phyloP scores from a whole-genome alignment of 2,797 vertebrate species.

The Channa striata region DNA sequence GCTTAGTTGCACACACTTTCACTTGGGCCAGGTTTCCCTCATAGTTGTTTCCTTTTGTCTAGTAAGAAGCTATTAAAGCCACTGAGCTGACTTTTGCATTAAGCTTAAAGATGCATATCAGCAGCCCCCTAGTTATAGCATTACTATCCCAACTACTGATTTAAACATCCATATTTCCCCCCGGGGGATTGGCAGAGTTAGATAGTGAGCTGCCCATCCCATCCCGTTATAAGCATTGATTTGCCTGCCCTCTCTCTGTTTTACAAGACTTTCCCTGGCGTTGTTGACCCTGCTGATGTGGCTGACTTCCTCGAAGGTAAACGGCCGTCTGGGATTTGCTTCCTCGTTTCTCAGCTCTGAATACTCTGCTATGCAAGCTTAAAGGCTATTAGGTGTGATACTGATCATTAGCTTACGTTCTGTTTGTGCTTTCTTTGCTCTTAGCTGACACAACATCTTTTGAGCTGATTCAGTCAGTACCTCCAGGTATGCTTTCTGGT shows the following conservation, averaged over 20 bases:
- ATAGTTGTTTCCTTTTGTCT: background rate
- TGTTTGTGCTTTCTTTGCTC: constrained; percentile 72
- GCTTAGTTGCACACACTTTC: background rate
- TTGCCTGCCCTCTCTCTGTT: constrained; percentile 64
- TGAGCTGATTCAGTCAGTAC: constrained; percentile 94
- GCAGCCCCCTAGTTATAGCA: constrained; percentile 19
- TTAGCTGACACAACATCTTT: constrained; percentile 93
- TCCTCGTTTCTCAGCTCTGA: constrained; percentile 67
- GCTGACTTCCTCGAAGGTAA: constrained; percentile 92
- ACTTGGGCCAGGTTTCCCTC: background rate
- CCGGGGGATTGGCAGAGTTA: constrained; percentile 19
- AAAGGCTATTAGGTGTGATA: constrained; percentile 68
- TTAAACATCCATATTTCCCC: constrained; percentile 26
- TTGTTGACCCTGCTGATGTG: constrained; percentile 92
- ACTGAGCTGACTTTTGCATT: constrained; percentile 1
- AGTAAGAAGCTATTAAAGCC: constrained; percentile 6
- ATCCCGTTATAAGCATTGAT: constrained; percentile 72
- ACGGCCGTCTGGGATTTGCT: constrained; percentile 72
- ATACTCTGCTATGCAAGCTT: constrained; percentile 62
- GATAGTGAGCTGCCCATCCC: constrained; percentile 37
- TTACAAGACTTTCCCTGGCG: constrained; percentile 86
- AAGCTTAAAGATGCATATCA: constrained; percentile 18
- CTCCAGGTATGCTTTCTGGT: constrained; percentile 89
- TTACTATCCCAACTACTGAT: constrained; percentile 25
- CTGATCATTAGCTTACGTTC: constrained; percentile 68